Percentiles rank a stretch among this genome's conserved stretches.
Evolutionary conservation across 2,113 vertebrate genomes (phyloP).

Genomic region (Suricata suricatta): DNA sequence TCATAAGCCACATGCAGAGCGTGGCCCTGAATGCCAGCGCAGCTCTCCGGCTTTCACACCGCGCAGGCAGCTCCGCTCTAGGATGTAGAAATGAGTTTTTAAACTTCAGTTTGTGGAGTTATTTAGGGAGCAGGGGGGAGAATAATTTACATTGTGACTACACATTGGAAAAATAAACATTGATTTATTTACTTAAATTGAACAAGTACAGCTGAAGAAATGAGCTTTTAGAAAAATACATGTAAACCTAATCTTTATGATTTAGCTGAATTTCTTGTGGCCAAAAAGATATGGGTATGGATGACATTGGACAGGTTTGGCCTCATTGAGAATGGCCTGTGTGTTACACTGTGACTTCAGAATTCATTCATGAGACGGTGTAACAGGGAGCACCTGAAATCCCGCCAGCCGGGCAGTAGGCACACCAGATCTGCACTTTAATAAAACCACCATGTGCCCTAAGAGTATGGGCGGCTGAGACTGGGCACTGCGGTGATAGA

Average conservation of each 20-base stretch:
- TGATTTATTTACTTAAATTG: neutral
- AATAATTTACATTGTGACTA: neutral
- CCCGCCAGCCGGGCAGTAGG: neutral
- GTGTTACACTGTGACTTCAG: neutral
- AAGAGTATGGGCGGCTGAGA: accelerated
- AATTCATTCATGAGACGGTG: neutral
- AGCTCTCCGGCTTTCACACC: neutral
- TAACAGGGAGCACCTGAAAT: neutral
- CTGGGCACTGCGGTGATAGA: accelerated
- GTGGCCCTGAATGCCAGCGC: accelerated
- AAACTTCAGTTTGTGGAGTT: neutral
- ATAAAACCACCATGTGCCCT: neutral
- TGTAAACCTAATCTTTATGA: neutral
- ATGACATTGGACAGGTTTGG: neutral
- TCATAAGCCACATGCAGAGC: accelerated
- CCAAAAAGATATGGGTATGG: neutral
- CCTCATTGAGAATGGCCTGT: neutral
- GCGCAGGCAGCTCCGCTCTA: neutral
- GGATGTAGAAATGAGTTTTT: neutral
- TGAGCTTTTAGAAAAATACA: neutral
- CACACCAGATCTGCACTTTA: neutral
- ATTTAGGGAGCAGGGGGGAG: neutral
- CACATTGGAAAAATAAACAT: neutral
- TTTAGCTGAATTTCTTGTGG: neutral
- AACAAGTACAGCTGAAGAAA: neutral